Evolutionary conservation across 2,113 vertebrate species (phyloP).

Genomic region (Potamarius usumacintae): DNA sequence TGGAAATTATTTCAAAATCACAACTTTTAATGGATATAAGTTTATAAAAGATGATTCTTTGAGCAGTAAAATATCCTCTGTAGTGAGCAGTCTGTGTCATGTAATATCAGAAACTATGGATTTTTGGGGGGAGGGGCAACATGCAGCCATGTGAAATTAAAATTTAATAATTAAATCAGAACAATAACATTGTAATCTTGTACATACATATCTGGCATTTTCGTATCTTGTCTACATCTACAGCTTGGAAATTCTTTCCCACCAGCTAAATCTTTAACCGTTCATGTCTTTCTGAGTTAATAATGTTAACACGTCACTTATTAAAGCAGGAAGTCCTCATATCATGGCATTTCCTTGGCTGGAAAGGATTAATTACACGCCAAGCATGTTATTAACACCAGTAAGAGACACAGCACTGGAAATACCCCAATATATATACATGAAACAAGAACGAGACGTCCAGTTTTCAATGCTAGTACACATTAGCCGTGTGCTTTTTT

Average conservation of each 20-base stretch:
- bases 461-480: not conserved
- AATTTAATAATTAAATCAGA: not conserved
- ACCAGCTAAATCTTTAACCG: not conserved
- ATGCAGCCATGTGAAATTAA: not conserved
- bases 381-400: not conserved
- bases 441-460: not conserved
- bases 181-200: not conserved
- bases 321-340: not conserved
- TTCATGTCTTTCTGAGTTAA: not conserved
- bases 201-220: not conserved
- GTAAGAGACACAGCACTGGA: not conserved
- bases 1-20: not conserved
- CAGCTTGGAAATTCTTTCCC: not conserved
- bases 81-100: not conserved
- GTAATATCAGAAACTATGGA: not conserved
- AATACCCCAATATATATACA: not conserved
- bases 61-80: not conserved
- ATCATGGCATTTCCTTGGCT: not conserved
- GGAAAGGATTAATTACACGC: not conserved
- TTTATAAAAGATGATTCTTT: not conserved
- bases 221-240: not conserved
- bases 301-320: not conserved
- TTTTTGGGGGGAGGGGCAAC: too few species aligned
- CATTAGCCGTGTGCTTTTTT: not conserved
- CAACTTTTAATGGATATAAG: not conserved